phyloP scores from a whole-genome alignment of 2,888 invertebrate genomes.

The Aporophyla nigra region DNA sequence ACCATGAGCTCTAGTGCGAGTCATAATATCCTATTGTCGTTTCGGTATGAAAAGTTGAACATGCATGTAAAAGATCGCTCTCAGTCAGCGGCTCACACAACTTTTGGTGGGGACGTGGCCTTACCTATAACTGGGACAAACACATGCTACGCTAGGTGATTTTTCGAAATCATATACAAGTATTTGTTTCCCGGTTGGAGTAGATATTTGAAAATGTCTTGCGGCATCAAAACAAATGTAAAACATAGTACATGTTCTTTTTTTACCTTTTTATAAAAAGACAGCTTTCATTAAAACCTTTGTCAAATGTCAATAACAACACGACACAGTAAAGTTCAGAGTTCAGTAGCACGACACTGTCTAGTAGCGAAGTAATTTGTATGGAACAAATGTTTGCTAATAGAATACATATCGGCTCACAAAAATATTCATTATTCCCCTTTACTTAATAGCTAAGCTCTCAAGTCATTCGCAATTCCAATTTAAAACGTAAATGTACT shows the following conservation, averaged over 20 bases:
- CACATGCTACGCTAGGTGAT: not conserved
- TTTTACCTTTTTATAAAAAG: not conserved
- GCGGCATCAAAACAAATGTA: no score
- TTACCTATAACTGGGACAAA: not conserved
- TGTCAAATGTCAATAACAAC: constrained; percentile 6
- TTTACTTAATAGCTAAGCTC: constrained; percentile 1
- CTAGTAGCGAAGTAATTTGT: constrained; percentile 1
- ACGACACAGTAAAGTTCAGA: constrained; percentile 17
- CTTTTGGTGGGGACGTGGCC: not conserved
- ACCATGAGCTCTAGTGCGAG: no score
- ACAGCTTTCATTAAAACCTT: not conserved
- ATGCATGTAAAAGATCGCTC: not conserved
- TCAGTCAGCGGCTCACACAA: not conserved
- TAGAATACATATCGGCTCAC: not conserved
- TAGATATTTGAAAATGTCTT: not conserved
- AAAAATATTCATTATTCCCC: constrained; percentile 21
- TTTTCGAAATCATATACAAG: not conserved
- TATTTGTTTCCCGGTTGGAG: not conserved
- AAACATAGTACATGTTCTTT: not conserved
- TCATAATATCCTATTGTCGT: no score
- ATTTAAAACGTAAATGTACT: constrained; percentile 17
- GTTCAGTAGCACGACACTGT: constrained; percentile 7
- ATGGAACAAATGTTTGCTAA: constrained; percentile 8
- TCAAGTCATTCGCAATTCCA: constrained; percentile 12
- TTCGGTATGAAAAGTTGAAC: not conserved